Evolutionary conservation across 1,140 invertebrate genomes (phyloP), one percentile per base, ranked within the genome.

Genomic region (Sinonovacula constricta): DNA sequence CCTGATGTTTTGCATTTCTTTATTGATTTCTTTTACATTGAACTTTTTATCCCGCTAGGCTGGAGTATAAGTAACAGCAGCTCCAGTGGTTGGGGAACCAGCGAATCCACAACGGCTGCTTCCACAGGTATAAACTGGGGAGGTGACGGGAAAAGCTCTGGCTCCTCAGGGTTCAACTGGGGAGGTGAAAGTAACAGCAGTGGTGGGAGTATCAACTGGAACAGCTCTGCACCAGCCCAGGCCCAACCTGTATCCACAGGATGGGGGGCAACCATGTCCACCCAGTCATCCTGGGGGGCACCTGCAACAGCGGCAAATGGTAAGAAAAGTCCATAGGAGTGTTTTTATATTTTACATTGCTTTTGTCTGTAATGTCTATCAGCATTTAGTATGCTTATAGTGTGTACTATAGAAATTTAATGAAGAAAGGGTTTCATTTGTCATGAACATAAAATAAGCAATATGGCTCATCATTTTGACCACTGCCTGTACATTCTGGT

Each of bases 81-180:
- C 18, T 10, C 39, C 7, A 18, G 39, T 7, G 39, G 39, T 45
- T 18, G 7, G 7, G 18, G 39, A 18, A 45, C 7, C 39, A 45
- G 18, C 39, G 18, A 7, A 45, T 45, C 39, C 18, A 45, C 39
- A 18, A 18, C 39, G 18, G 7, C 39, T 45, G 7, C 39, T 10
- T 7, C 7, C 18, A 18, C 7, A 18, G 39, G 39, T 45, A 45
- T 45, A 45, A n/a, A n/a, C n/a, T n/a, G n/a, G n/a, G n/a, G n/a
- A n/a, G n/a, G n/a, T n/a, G n/a, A n/a, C n/a, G n/a, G n/a, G n/a
- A n/a, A n/a, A n/a, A n/a, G n/a, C 5, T 33, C 69, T 0, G 60
- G 71, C 39, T 45, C 59, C 36, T 34, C 65, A 22, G 63, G 72
- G 39, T 39, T 76, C 14, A 76, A 67, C 72, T 76, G 72, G 72